Base-by-base conservation (phyloP, 2,113 vertebrate genomes). In the Plecturocebus donacophilus region DNA sequence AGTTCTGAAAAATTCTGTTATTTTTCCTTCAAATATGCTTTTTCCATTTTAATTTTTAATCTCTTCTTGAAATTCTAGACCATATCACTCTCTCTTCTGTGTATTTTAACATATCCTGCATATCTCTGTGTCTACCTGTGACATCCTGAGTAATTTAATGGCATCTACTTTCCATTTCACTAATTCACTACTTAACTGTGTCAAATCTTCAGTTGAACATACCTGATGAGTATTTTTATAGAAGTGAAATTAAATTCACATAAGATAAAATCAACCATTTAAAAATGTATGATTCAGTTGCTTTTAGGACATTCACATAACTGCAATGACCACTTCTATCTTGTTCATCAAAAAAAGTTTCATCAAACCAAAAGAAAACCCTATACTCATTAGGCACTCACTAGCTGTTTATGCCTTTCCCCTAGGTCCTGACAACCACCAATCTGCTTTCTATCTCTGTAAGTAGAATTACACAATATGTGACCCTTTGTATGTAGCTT, bases 91-190 rank as follows among this genome's bases (percentile, higher is more conserved):
- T 71, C 5, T 3, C 11, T 61, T 82, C 27, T 52, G 2, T 79
- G 42, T 21, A 56, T 90, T 92, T 90, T 87, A 92, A 90, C 56
- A 12, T 45, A 10, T 85, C 88, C 88, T 61, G 1, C 38, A 2
- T 66, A 25, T 66, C n/a, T 66, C 9, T 19, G 47, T 56, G 27
- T 56, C 25, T 91, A 1, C 88, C 61, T 87, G 35, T 76, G 35
- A 87, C 17, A 71, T 66, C 27, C 45, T 90, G 49, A 11, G 9
- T 77, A 85, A 93, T 58, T 87, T 79, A 96, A 90, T 40, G 87
- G 90, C 56, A 70, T 58, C 49, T 87, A 25, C 80, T 97, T 95
- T 91, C 85, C 52, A 81, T 90, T 91, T 95, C 92, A 87, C 80
- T 80, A 90, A 87, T 84, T 92, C 76, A 91, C 75, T 81, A 45